A percentile compares a stretch with the other conserved stretches of the same genome.
Evolutionary conservation across 1,140 invertebrate genomes (phyloP).

Genomic region (Aphidius ervi): DNA sequence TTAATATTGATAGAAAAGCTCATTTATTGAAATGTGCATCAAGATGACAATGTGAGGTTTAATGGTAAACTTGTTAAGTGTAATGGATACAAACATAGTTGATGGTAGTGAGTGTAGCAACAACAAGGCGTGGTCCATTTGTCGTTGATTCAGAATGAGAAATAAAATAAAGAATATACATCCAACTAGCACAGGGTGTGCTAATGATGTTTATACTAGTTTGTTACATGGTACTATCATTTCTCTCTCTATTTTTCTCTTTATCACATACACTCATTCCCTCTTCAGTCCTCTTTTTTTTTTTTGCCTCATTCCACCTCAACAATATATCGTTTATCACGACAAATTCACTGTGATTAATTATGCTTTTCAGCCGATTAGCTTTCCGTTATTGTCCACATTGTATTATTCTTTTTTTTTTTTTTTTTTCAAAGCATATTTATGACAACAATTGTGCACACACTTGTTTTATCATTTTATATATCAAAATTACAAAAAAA

Average conservation of each 20-base stretch:
- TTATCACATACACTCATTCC: constrained; percentile 9
- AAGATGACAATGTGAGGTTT: no score
- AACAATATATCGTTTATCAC: constrained; percentile 39
- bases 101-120: neutral
- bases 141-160: constrained; percentile 11
- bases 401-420: neutral
- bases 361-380: constrained; percentile 45
- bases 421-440: neutral
- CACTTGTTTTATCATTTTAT: no score
- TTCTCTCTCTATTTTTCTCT: neutral
- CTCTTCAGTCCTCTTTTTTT: constrained; percentile 7
- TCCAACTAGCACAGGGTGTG: constrained; percentile 11
- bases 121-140: constrained; percentile 28
- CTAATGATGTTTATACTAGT: constrained; percentile 33
- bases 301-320: constrained; percentile 17
- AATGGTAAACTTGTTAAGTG: no score
- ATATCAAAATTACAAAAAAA: no score
- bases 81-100: no score
- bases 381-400: constrained; percentile 24
- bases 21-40: no score
- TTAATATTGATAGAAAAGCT: no score
- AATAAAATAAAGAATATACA: no score
- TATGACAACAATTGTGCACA: no score
- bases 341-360: constrained; percentile 43
- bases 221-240: no score